A percentile compares a stretch with the other conserved stretches of the same genome.
phyloP scores from a whole-genome alignment of 2,888 invertebrate species.

The Phrixothrix hirtus region DNA sequence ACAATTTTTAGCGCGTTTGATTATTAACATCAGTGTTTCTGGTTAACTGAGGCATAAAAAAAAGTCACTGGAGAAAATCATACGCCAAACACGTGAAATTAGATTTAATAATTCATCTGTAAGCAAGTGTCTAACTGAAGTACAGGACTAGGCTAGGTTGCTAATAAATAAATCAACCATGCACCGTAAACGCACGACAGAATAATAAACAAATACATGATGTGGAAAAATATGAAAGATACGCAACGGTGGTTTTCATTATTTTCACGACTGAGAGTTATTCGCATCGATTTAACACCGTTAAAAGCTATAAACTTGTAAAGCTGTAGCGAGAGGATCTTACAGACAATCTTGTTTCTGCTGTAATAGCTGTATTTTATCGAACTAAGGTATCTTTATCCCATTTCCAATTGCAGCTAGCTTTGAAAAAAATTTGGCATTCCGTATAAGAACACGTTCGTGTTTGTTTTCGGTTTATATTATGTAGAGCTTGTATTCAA shows the following conservation, averaged over 20 bases:
- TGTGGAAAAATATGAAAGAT: constrained; percentile 27
- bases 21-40: no score
- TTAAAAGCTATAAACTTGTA: constrained; percentile 41
- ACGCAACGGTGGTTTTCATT: constrained; percentile 35
- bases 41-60: no score
- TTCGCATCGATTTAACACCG: constrained; percentile 39
- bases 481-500: constrained; percentile 5
- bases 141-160: no score
- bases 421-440: constrained; percentile 14
- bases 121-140: no score
- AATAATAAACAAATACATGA: constrained; percentile 18
- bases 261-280: constrained; percentile 37
- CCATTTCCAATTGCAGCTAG: constrained; percentile 16
- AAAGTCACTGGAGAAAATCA: no score
- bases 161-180: constrained; percentile 5
- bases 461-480: constrained; percentile 16
- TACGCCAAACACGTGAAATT: no score
- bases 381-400: constrained; percentile 37
- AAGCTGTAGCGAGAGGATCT: constrained; percentile 34
- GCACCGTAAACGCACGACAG: constrained; percentile 12
- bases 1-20: no score
- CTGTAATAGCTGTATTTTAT: constrained; percentile 42
- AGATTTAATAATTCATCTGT: no score
- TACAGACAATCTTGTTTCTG: constrained; percentile 40
- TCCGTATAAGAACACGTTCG: constrained; percentile 9